Evolutionary conservation across 2,797 vertebrate genomes (phyloP), one percentile per base, ranked within the genome.

Genomic region (Xyrichtys novacula): DNA sequence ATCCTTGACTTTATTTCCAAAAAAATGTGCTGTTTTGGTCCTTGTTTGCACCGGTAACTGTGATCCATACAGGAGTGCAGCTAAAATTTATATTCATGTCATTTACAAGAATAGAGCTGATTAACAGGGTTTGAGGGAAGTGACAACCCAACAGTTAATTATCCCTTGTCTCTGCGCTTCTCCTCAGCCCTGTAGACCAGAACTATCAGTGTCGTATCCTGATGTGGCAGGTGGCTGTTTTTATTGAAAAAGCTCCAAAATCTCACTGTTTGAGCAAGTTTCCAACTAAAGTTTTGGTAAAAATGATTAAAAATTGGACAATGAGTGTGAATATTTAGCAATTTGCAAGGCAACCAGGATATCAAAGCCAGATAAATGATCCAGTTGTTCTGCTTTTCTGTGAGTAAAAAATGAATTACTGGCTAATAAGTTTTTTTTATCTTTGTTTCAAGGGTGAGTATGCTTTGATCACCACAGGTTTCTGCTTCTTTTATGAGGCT

Each of bases 191-290:
- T 36, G 22, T 34, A 34, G 32, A 34, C 32, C 32, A 34, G 32
- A 34, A 34, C 4, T 9, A 56, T 74, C 28, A 32, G 23, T n/a
- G 17, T 34, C 29, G 53, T 70, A 63, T 55, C 20, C 23, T 65
- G 63, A 32, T 0, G 0, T 1, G 16, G 15, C 23, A 22, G 16
- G n/a, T 4, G 50, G n/a, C 44, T 52, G 46, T 57, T 71, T 74
- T 65, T 15, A 46, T 32, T 4, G 4, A 42, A 53, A 60, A 29
- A 14, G n/a, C 19, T 47, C 8, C 11, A 29, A 49, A 40, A 74
- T 26, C 8, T 50, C 17, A 49, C 20, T 31, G 5, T 16, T 9
- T 22, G 17, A 19, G 5, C 32, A 55, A n/a, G 49, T 38, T 65
- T n/a, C n/a, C n/a, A 9, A 56, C 3, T 64, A 17, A 61, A 20